Evolutionary conservation across 2,797 vertebrate species (phyloP), one percentile per base, ranked within the genome.

Genomic region (Cercopithecus hamlyni): DNA sequence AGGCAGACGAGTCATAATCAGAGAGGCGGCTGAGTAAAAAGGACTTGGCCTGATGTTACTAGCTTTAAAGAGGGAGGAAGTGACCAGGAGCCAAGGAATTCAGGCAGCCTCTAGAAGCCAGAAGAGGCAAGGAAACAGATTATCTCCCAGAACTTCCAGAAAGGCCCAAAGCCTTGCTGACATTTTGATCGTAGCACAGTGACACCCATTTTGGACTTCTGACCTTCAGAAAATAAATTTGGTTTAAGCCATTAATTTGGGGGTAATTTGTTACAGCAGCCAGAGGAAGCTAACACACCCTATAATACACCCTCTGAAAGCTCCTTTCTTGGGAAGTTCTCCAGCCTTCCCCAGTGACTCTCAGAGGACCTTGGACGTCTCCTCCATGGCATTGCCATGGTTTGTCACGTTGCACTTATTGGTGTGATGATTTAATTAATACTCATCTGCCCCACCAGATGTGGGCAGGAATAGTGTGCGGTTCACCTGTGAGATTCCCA

Each of bases 321-420:
- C 57, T 9, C 39, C 14, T 93, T 45, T 24, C 50, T 84, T 1
- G 1, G 4, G 10, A 52, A 52, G 20, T 15, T 52, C 48, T 24
- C 39, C 11, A 0, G 11, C 12, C n/a, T 79, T 43, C 50, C n/a
- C 20, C 12, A 19, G 4, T n/a, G 81, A 4, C 43, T n/a, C 20
- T 72, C 19, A 30, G 77, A 87, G 70, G 19, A 2, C 70, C 48
- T 5, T 0, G 1, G 17, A 0, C 4, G 39, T 33, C 19, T 39
- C 4, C 5, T 30, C 58, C 45, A 3, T 2, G 0, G 2, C 13
- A 4, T 43, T 10, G 9, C 9, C 85, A 24, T 1, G 10, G 33
- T 39, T 48, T 33, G 15, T 43, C 67, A 2, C 1, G 1, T 43
- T 9, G 27, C 2, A 19, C 14, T 52, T 36, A 41, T 0, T 17